Conservation (phyloP, 2,888 invertebrate species). For the Ichneumoninae sp. region DNA sequence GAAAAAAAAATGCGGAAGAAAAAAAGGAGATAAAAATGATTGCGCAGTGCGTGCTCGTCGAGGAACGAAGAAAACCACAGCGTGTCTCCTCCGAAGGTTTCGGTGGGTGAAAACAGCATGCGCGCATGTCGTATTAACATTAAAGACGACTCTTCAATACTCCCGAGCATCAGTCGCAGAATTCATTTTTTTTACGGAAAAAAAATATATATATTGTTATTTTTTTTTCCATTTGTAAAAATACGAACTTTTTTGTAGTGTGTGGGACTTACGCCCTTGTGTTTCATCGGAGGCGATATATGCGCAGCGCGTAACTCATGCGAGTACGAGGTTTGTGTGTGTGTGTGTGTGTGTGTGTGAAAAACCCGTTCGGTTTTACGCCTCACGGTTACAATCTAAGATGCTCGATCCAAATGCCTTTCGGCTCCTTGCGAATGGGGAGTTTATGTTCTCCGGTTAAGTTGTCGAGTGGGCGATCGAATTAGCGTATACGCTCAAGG, state of each 20-base stretch:
- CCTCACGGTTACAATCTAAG: constrained; percentile 41
- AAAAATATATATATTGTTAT: too few relatives aligned
- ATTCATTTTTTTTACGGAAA: too few relatives aligned
- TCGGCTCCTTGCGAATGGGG: constrained; percentile 9
- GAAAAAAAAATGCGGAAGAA: not conserved
- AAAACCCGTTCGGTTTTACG: constrained; percentile 43
- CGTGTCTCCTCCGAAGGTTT: constrained; percentile 12
- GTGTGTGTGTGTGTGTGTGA: constrained; percentile 6
- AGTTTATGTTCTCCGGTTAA: constrained; percentile 1
- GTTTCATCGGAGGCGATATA: too few relatives aligned
- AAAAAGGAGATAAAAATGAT: not conserved
- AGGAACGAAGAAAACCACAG: constrained; percentile 16
- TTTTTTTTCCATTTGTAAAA: too few relatives aligned
- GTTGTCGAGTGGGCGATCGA: constrained; percentile 41
- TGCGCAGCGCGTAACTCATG: too few relatives aligned
- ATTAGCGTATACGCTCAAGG: constrained; percentile 20
- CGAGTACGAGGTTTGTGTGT: not conserved
- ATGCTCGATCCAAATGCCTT: constrained; percentile 18
- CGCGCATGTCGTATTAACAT: constrained; percentile 20
- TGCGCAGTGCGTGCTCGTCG: constrained; percentile 8
- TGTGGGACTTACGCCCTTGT: too few relatives aligned
- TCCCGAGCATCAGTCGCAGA: not conserved
- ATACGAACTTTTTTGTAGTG: too few relatives aligned
- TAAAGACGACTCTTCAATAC: constrained; percentile 3
- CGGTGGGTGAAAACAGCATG: constrained; percentile 2